These are phyloP conservation scores for Germaria angustata DNA, from an alignment of 2,888 invertebrate genomes.

Conservation along the genomic window DNA sequence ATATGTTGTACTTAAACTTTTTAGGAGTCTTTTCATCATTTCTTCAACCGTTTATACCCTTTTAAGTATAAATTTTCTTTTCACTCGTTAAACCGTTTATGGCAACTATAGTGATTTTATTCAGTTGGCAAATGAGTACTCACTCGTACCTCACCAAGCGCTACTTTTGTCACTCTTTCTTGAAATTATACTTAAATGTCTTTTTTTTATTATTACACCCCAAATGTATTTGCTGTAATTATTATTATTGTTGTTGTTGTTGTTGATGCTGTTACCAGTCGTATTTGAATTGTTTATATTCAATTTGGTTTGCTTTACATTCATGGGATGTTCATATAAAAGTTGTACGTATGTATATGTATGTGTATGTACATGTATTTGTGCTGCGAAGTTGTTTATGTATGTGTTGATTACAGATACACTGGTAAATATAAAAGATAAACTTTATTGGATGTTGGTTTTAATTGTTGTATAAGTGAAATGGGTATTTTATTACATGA, in stretches of 20 bases:
- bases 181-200: not conserved
- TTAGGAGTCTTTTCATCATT: slow-evolving; percentile 15
- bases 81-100: slow-evolving; percentile 63
- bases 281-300: slow-evolving; percentile 39
- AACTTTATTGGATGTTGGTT: slow-evolving; percentile 49
- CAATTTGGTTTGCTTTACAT: slow-evolving; percentile 42
- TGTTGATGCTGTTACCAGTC: not conserved
- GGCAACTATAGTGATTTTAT: slow-evolving; percentile 56
- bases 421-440: slow-evolving; percentile 9
- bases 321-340: not conserved
- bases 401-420: not conserved
- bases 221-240: not conserved
- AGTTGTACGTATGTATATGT: not conserved
- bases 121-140: not conserved
- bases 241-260: not conserved
- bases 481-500: slow-evolving; percentile 53
- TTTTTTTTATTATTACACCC: slow-evolving; percentile 8
- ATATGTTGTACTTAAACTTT: slow-evolving; percentile 42
- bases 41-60: slow-evolving; percentile 34
- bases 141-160: not conserved
- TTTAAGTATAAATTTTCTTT: slow-evolving; percentile 55
- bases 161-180: not conserved
- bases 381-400: not conserved
- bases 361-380: not conserved
- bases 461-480: slow-evolving; percentile 53